A percentile compares a stretch with the other conserved stretches of the same genome.
phyloP scores from a whole-genome alignment of 2,113 vertebrate genomes.

The Megaleporinus macrocephalus region DNA sequence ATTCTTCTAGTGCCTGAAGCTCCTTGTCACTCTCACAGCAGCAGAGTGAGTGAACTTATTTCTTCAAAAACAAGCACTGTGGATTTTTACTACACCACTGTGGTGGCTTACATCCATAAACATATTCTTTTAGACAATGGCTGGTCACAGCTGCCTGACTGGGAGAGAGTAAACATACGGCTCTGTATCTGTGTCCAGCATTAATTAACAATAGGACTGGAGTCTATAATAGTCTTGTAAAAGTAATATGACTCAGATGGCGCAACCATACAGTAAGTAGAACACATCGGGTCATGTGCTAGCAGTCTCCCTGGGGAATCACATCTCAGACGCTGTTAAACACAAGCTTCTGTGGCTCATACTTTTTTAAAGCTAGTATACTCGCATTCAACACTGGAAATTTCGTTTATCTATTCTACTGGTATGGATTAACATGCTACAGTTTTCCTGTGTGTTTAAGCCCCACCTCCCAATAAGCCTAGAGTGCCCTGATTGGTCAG shows the following conservation, averaged over 20 bases:
- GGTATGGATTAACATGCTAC: no score
- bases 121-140: slow-evolving; percentile 60
- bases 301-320: slow-evolving; percentile 44
- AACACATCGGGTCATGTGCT: slow-evolving; percentile 6
- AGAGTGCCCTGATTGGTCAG: no score
- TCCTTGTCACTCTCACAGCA: slow-evolving; percentile 56
- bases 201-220: slow-evolving; percentile 68
- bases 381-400: no score
- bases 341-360: neutral
- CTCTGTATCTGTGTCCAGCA: slow-evolving; percentile 65
- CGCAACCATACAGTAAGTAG: slow-evolving; percentile 43
- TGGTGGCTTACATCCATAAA: slow-evolving; percentile 57
- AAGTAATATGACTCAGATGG: slow-evolving; percentile 71
- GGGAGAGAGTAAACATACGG: slow-evolving; percentile 52
- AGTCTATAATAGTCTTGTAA: slow-evolving; percentile 70
- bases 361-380: no score
- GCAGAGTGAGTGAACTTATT: slow-evolving; percentile 52
- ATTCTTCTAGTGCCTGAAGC: slow-evolving; percentile 44
- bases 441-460: no score
- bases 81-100: slow-evolving; percentile 60
- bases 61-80: slow-evolving; percentile 58
- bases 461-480: no score
- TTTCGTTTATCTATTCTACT: no score
- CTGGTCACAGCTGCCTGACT: slow-evolving; percentile 59
- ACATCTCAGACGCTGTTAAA: slow-evolving; percentile 13